Base-by-base conservation (phyloP, 2,113 vertebrate genomes). In the Corvus cornix region DNA sequence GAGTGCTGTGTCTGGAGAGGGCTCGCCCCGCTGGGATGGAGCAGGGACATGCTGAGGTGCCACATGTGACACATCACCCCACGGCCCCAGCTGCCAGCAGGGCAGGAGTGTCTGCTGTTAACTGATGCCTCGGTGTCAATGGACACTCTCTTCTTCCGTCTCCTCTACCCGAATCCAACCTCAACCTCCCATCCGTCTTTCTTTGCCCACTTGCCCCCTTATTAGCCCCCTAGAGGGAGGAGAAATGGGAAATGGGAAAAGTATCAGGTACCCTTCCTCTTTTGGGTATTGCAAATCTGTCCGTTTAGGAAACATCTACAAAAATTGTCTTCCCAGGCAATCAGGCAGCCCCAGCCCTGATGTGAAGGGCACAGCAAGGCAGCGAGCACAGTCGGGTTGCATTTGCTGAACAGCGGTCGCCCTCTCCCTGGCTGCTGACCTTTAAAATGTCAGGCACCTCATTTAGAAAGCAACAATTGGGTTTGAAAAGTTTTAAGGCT, bases 381-480 rank as follows among this genome's bases (percentile, higher is more conserved):
- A 16, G 63, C 6, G 35, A 91, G 72, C 60, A n/a, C n/a, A 51
- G 63, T 0, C 5, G 10, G 76, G 22, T 0, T 20, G 74, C 31
- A 10, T 63, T 81, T 62, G 39, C 41, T 35, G 81, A 35, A 5
- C 72, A 30, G 87, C 46, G 7, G 35, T 6, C 48, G 28, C 28
- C 33, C 52, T 68, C 27, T 43, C 35, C 48, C 35, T 51, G 66
- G 10, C 73, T 22, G 70, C 76, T n/a, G 95, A 90, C 96, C 95
- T 96, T 96, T 88, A 11, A 95, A 96, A 97, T 77, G 92, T 88
- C 95, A 96, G 70, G 37, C n/a, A 53, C 28, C 93, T 93, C 88
- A 81, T 94, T 96, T 94, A 70, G 66, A 78, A 35, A 79, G 85
- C 41, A 89, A 76, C 64, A 79, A 49, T 31, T 67, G 68, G n/a